These are phyloP conservation scores for Rhynchophorus ferrugineus DNA, from an alignment of 1,140 invertebrate species.

Conservation along the genomic window DNA sequence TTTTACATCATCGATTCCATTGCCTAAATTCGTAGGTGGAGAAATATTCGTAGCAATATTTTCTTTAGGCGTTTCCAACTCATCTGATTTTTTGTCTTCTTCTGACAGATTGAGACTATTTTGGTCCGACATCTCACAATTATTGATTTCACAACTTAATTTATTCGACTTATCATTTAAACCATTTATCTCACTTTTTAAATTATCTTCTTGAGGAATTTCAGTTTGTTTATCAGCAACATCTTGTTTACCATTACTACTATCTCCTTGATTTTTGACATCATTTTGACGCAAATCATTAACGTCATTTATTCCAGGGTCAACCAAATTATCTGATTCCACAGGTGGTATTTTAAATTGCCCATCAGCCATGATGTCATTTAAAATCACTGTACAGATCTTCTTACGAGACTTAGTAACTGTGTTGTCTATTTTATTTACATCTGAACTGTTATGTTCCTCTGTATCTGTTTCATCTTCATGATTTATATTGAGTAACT, in stretches of 20 bases:
- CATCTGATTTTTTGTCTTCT: constrained; percentile 2
- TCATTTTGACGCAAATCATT: constrained; percentile 1
- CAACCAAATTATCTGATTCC: constrained; percentile 2
- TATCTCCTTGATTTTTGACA: too few species aligned
- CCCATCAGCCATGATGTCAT: constrained; percentile 27
- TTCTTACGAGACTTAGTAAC: constrained; percentile 9
- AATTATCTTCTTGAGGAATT: too few species aligned
- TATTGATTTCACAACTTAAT: background rate
- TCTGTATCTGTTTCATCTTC: background rate
- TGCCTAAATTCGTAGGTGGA: constrained; percentile 16
- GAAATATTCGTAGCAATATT: constrained; percentile 13
- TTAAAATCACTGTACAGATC: constrained; percentile 29
- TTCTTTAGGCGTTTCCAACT: constrained; percentile 13
- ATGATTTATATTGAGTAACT: background rate
- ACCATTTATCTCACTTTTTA: too few species aligned
- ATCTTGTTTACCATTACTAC: too few species aligned
- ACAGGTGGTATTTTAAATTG: constrained; percentile 24
- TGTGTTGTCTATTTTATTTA: background rate
- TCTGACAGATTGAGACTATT: background rate
- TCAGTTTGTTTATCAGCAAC: too few species aligned
- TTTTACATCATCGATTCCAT: constrained; percentile 15
- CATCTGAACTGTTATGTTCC: background rate
- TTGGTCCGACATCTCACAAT: background rate
- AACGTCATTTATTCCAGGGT: background rate
- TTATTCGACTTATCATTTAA: background rate